phyloP scores from a whole-genome alignment of 2,888 invertebrate genomes.

The Trichacis sp. region DNA sequence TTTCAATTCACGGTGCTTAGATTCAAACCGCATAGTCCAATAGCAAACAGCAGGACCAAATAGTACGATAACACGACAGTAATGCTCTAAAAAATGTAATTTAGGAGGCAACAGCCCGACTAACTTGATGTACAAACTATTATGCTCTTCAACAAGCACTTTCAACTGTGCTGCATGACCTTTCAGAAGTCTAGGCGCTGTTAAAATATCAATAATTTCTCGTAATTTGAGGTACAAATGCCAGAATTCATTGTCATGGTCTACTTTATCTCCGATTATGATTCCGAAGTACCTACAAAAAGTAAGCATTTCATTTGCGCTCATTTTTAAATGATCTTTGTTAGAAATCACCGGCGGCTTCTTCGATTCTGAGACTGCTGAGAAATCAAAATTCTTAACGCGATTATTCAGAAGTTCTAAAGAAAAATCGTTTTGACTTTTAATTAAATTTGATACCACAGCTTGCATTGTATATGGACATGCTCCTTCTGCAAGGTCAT shows the following conservation, averaged over 20 bases:
- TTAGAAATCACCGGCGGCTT: too few relatives aligned
- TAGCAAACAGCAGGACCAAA: slow-evolving; percentile 13
- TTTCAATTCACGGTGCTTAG: slow-evolving; percentile 20
- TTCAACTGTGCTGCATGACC: slow-evolving; percentile 17
- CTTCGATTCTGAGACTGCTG: too few relatives aligned
- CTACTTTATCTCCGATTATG: slow-evolving; percentile 16
- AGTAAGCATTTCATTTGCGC: slow-evolving; percentile 12
- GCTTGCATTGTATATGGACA: slow-evolving; percentile 13
- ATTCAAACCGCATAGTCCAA: slow-evolving; percentile 19
- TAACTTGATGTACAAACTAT: slow-evolving; percentile 16
- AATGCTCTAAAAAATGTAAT: slow-evolving; percentile 22
- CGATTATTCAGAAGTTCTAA: too few relatives aligned
- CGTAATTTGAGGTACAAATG: slow-evolving; percentile 13
- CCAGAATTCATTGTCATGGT: slow-evolving; percentile 13
- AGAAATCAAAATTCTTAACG: too few relatives aligned
- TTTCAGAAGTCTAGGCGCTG: neutral
- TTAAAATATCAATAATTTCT: slow-evolving; percentile 22
- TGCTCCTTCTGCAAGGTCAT: slow-evolving; percentile 23
- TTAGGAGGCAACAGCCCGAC: slow-evolving; percentile 21
- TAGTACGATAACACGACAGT: slow-evolving; percentile 7
- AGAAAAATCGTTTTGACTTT: slow-evolving; percentile 7
- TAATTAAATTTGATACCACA: slow-evolving; percentile 5
- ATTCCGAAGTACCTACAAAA: slow-evolving; percentile 19
- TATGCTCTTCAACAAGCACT: slow-evolving; percentile 19
- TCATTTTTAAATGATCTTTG: slow-evolving; percentile 17